These are phyloP conservation scores for Harpalus rufipes DNA, from an alignment of 2,888 invertebrate species.

Conservation along the genomic window DNA sequence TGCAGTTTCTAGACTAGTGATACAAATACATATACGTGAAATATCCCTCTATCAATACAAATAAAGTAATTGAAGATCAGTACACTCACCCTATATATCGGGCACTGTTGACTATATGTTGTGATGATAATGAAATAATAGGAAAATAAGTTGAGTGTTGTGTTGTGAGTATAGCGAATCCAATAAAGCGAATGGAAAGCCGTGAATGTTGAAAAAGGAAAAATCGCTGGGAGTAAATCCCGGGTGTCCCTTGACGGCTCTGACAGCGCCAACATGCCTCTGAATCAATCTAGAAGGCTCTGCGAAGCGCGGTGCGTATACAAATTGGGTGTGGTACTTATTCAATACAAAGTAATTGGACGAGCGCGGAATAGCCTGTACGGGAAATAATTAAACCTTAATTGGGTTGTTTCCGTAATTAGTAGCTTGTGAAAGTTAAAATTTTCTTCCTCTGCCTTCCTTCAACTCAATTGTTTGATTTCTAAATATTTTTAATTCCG, in stretches of 20 bases:
- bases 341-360: constrained; percentile 67
- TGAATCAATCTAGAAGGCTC: constrained; percentile 61
- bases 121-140: background rate
- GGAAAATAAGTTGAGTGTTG: background rate
- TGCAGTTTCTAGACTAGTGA: no score
- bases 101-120: background rate
- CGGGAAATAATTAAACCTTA: constrained; percentile 65
- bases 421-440: constrained; percentile 53
- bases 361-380: constrained; percentile 57
- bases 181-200: constrained; percentile 52
- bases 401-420: constrained; percentile 65
- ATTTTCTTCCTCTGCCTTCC: constrained; percentile 9
- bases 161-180: constrained; percentile 9
- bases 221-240: constrained; percentile 40
- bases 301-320: constrained; percentile 59
- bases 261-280: constrained; percentile 45
- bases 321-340: constrained; percentile 66
- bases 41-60: no score
- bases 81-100: no score
- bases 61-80: no score
- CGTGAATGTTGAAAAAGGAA: constrained; percentile 51
- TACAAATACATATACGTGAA: no score
- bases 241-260: constrained; percentile 49
- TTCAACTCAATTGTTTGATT: constrained; percentile 16
- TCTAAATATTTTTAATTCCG: background rate